A percentile compares a stretch with the other conserved stretches of the same genome.
These are phyloP conservation scores for Nowickia ferox DNA, from an alignment of 2,888 invertebrate genomes.

Conservation along the genomic window DNA sequence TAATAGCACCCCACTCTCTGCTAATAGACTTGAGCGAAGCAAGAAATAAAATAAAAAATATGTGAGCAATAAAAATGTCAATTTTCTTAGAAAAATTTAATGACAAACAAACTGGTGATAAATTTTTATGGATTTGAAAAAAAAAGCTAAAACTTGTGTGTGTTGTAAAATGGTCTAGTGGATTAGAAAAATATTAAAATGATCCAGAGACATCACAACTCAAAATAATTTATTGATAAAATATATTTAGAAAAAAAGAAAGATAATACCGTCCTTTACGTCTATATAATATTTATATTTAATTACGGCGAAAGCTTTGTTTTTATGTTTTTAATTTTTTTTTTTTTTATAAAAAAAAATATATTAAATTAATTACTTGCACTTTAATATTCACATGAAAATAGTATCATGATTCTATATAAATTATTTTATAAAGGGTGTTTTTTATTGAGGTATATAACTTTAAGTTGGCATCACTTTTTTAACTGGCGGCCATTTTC, in stretches of 20 bases:
- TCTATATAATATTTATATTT: constrained; percentile 20
- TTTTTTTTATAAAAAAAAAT: constrained; percentile 26
- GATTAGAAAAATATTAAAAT: constrained; percentile 48
- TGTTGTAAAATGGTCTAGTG: constrained; percentile 54
- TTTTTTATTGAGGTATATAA: too few relatives aligned
- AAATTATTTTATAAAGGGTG: constrained; percentile 60
- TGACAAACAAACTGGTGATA: constrained; percentile 37
- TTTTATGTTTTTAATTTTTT: not conserved
- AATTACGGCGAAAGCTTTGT: constrained; percentile 45
- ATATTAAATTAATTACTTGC: constrained; percentile 43
- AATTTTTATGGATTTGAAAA: constrained; percentile 24
- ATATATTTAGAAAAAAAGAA: not conserved
- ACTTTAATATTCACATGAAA: constrained; percentile 41
- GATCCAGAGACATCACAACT: not conserved
- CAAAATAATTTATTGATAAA: constrained; percentile 1
- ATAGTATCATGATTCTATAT: constrained; percentile 58
- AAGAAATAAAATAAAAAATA: not conserved
- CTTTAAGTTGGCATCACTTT: too few relatives aligned
- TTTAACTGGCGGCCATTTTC: too few relatives aligned
- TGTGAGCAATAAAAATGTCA: constrained; percentile 41
- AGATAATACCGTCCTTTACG: not conserved
- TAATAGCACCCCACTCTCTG: not conserved
- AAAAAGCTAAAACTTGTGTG: constrained; percentile 19
- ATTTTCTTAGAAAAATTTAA: constrained; percentile 38
- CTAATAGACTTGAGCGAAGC: not conserved